Base-by-base conservation (phyloP, 2,888 invertebrate genomes). In the Germaria angustata region DNA sequence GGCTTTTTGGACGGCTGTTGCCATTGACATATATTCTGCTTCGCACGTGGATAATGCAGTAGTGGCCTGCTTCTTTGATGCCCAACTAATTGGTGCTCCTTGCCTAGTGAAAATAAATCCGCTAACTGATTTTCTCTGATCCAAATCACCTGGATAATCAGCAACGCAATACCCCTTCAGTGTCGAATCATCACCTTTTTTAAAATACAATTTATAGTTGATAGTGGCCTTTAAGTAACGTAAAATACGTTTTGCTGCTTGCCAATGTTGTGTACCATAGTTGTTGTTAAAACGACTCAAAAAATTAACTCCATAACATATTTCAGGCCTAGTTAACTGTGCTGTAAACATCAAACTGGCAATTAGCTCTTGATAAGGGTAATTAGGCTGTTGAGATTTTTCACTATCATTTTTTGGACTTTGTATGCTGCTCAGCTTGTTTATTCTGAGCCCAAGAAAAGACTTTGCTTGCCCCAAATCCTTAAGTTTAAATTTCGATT, bases 101-200 rank as follows among this genome's bases (percentile, higher is more conserved):
- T n/a, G n/a, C n/a, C n/a, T n/a, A n/a, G n/a, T n/a, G n/a, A n/a
- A n/a, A n/a, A n/a, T n/a, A n/a, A 34, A 77, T 6, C 69, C 69
- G 15, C 77, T 69, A 0, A 61, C 59, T 0, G 77, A 76, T 49
- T 76, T 76, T 20, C 57, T 57, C 1, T 59, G 3, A n/a, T n/a
- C n/a, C n/a, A n/a, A n/a, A n/a, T n/a, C n/a, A n/a, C 9, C 41
- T 24, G 86, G 1, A 88, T 72, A 72, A 39, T 72, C 53, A 7
- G 69, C 61, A 24, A 69, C 61, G 2, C 69, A 77, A 13, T 32
- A 61, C 5, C 44, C 51, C 3, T 57, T 92, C 20, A 51, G 2
- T 92, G 92, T 0, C 93, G 93, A 0, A 86, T 89, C 1, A 92
- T 92, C 44, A 1, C 17, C 9, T 13, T 53, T 41, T 7, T 20